Conservation (phyloP, 2,888 invertebrate genomes). For the Drosophila multiciliata region DNA sequence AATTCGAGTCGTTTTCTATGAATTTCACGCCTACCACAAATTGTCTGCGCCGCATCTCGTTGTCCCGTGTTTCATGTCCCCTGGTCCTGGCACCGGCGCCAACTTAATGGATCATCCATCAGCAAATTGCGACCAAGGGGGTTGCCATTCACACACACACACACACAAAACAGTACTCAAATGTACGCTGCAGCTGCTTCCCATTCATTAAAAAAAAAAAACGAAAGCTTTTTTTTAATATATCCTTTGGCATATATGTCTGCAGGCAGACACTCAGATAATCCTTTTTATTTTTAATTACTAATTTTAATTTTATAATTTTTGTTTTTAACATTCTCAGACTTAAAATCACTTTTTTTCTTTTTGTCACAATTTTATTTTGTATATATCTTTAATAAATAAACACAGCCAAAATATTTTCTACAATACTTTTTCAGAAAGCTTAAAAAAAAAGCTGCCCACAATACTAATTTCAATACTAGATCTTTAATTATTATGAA, state of each 20-base stretch:
- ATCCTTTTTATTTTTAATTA: background rate
- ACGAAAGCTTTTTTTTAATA: constrained; percentile 8
- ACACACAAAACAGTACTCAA: constrained; percentile 5
- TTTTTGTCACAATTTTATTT: background rate
- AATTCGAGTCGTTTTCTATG: constrained; percentile 65
- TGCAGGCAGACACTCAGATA: background rate
- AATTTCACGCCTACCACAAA: constrained; percentile 74
- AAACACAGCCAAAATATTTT: background rate
- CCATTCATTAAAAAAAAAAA: constrained; percentile 8
- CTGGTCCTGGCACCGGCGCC: constrained; percentile 53
- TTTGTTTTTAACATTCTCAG: background rate
- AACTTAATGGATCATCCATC: constrained; percentile 69
- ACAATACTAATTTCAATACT: background rate
- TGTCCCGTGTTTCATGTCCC: constrained; percentile 12
- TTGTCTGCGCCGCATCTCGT: constrained; percentile 28
- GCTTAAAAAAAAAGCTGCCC: background rate
- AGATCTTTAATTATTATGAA: background rate
- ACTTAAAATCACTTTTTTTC: background rate
- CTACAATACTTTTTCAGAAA: no score
- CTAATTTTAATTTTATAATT: background rate
- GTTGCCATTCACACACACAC: constrained; percentile 1
- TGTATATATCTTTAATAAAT: background rate
- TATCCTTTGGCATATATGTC: background rate
- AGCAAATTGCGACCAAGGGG: constrained; percentile 22
- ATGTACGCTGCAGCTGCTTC: constrained; percentile 39